Base-by-base conservation (phyloP, 2,113 vertebrate genomes). In the Melozone crissalis region DNA sequence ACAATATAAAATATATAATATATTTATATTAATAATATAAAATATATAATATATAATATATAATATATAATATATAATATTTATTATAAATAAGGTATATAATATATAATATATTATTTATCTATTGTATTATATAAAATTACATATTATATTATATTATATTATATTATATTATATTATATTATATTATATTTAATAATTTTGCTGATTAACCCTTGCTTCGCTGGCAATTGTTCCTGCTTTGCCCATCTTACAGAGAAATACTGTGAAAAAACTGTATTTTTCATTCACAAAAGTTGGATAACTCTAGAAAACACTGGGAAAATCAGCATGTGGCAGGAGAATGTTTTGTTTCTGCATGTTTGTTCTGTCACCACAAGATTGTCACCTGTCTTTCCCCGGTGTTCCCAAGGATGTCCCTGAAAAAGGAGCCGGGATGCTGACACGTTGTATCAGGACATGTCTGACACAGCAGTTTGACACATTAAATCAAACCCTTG, bases 381-480 rank as follows among this genome's bases (percentile, higher is more conserved):
- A 16, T n/a, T 59, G 19, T 49, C 14, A 0, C 11, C 20, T 0
- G 0, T 13, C 21, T 14, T 74, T 43, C 23, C 15, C 2, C 0
- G 3, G 18, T 15, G 18, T 8, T 15, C 24, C 44, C 1, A 0
- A 33, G 16, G 15, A 4, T 6, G 28, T 5, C 4, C 6, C 24
- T 0, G 1, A 13, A n/a, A 33, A 41, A 35, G 49, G 28, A 51
- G 43, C 4, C 27, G 7, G 9, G 19, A 13, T 0, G 0, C 24
- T 15, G 58, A 8, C 9, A 3, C 0, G 2, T 47, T 27, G 5
- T 30, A 19, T 15, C 2, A 1, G 47, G 76, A 54, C 1, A 0
- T 2, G 23, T 16, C n/a, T 27, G 63, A 59, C 17, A 17, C 15
- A 4, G 66, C 55, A 66, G 58, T 47, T 12, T 41, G 5, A 13